These are phyloP conservation scores for Lichenostomus cassidix DNA, from an alignment of 2,113 vertebrate genomes.

Conservation along the genomic window DNA sequence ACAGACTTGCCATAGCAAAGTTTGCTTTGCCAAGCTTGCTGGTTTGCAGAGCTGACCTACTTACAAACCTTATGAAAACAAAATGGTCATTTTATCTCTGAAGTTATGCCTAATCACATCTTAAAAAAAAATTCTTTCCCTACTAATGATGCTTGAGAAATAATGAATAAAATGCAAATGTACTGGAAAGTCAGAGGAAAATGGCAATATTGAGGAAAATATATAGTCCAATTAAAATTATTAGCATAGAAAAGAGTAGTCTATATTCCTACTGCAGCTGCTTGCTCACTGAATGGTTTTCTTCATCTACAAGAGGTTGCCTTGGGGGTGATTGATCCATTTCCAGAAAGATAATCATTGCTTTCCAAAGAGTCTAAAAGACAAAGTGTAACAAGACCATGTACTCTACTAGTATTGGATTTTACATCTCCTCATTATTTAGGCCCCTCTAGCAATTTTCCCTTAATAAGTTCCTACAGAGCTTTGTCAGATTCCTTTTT, in stretches of 20 bases:
- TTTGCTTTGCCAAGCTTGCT: background rate
- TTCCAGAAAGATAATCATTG: constrained; percentile 55
- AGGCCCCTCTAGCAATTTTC: constrained; percentile 60
- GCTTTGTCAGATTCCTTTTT: constrained; percentile 12
- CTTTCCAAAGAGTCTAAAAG: constrained; percentile 60
- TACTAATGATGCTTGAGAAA: constrained; percentile 41
- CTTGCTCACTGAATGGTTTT: background rate
- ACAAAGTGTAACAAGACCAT: constrained; percentile 48
- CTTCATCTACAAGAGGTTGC: constrained; percentile 37
- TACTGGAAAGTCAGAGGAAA: background rate
- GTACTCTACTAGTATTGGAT: constrained; percentile 25
- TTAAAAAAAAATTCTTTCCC: constrained; percentile 18
- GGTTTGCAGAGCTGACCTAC: constrained; percentile 42
- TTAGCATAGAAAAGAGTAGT: constrained; percentile 45
- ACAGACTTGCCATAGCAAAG: background rate
- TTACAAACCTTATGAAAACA: constrained; percentile 49
- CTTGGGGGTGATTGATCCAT: constrained; percentile 55
- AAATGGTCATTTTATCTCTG: constrained; percentile 29
- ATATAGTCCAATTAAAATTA: constrained; percentile 52
- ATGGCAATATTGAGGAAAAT: constrained; percentile 54
- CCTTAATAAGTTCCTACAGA: constrained; percentile 31
- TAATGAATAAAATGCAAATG: constrained; percentile 56
- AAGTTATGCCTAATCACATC: constrained; percentile 31
- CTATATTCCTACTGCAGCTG: constrained; percentile 21
- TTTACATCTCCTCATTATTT: constrained; percentile 69